Percentiles rank a stretch among this genome's conserved stretches.
phyloP scores from a whole-genome alignment of 2,113 vertebrate species.

The Leucoraja erinaceus region DNA sequence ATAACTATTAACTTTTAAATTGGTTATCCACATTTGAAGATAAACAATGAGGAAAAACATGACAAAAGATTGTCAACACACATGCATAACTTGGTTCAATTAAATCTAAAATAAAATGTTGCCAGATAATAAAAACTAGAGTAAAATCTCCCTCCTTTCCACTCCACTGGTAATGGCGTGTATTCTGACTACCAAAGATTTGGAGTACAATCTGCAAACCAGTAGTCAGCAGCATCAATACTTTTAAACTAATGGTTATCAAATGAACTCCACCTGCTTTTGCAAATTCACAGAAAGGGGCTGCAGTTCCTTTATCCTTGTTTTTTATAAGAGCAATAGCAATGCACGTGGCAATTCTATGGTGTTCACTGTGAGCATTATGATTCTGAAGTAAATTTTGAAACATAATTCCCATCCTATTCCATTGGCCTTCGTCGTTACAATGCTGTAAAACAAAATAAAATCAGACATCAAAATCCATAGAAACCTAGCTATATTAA shows the following conservation, averaged over 20 bases:
- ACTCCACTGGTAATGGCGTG: not conserved
- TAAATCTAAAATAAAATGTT: not conserved
- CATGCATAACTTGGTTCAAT: not conserved
- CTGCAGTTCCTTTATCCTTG: constrained; percentile 56
- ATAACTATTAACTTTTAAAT: not conserved
- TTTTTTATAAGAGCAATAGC: constrained; percentile 64
- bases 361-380: constrained; percentile 62
- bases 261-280: constrained; percentile 59
- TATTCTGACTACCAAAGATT: not conserved
- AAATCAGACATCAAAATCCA: constrained; percentile 23
- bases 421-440: constrained; percentile 75
- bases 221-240: not conserved
- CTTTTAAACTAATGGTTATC: not conserved
- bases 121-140: not conserved
- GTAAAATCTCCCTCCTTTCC: not conserved
- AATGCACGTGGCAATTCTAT: constrained; percentile 63
- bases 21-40: not conserved
- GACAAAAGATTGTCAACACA: not conserved
- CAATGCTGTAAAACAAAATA: constrained; percentile 60
- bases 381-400: constrained; percentile 55
- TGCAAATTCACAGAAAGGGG: constrained; percentile 79
- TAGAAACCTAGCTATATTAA: not conserved
- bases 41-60: not conserved
- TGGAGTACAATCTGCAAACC: not conserved
- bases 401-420: constrained; percentile 67